Conservation (phyloP, 92 coral and sea anemone species). For the Bergia puertoricense region DNA sequence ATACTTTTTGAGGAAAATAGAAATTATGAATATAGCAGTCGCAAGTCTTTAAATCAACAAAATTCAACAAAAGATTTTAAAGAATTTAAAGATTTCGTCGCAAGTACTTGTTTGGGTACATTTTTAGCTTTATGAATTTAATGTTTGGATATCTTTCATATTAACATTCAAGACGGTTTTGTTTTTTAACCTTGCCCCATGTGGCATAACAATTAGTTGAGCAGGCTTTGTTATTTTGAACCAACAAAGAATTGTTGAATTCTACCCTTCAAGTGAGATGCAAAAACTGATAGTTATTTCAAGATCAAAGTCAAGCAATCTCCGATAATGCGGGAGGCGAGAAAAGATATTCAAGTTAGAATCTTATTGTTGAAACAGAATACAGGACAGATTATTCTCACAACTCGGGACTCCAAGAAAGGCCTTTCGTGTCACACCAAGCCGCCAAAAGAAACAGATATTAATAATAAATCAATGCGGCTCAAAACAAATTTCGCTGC, state of each 20-base stretch:
- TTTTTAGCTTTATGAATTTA: background rate
- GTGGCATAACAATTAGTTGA: constrained; percentile 67
- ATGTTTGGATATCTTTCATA: constrained; percentile 18
- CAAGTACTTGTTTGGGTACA: constrained; percentile 5
- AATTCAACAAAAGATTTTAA: constrained; percentile 29
- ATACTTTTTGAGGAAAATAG: background rate
- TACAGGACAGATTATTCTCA: constrained; percentile 15
- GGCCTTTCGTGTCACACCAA: constrained; percentile 30
- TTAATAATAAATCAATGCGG: constrained; percentile 16
- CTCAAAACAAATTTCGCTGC: constrained; percentile 41
- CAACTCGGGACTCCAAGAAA: constrained; percentile 15
- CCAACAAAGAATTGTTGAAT: constrained; percentile 28
- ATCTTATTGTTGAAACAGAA: background rate
- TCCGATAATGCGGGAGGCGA: constrained; percentile 14
- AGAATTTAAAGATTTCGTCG: constrained; percentile 24
- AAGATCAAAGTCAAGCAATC: background rate
- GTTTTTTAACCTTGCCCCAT: constrained; percentile 38
- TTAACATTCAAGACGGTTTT: background rate
- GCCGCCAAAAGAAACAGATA: constrained; percentile 18
- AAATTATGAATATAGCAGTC: background rate
- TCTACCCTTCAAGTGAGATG: constrained; percentile 1
- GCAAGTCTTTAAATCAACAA: background rate
- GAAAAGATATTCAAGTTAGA: constrained; percentile 26
- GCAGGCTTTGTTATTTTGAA: constrained; percentile 48
- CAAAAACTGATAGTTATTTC: constrained; percentile 22